Evolutionary conservation across 1,140 invertebrate genomes (phyloP).

Genomic region (Platyscapa corneri): DNA sequence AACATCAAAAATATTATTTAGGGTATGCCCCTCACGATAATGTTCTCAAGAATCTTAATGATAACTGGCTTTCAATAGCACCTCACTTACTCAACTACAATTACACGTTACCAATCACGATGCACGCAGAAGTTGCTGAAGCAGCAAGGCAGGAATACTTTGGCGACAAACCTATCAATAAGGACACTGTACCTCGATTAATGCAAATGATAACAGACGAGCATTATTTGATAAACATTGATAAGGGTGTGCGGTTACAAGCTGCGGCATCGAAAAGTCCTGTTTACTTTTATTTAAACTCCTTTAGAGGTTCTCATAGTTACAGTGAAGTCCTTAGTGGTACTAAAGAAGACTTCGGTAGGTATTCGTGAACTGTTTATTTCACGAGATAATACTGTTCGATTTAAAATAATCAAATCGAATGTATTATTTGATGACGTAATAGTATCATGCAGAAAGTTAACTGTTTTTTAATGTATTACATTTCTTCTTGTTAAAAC

Average conservation of each 20-base stretch:
- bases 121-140: neutral
- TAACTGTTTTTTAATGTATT: no score
- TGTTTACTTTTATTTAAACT: constrained; percentile 25
- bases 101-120: constrained; percentile 2
- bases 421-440: no score
- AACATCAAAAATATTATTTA: neutral
- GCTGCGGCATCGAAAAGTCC: constrained; percentile 12
- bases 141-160: neutral
- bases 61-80: constrained; percentile 19
- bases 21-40: constrained; percentile 21
- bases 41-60: constrained; percentile 18
- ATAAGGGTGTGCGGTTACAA: neutral
- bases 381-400: no score
- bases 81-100: constrained; percentile 23
- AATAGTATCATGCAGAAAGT: no score
- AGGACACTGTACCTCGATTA: neutral
- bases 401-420: no score
- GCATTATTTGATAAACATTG: neutral
- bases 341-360: constrained; percentile 15
- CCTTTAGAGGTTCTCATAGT: neutral
- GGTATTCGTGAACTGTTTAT: neutral
- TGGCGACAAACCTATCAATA: constrained; percentile 5
- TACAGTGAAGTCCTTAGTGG: neutral
- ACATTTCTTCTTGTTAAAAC: no score
- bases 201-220: constrained; percentile 28